phyloP scores from a whole-genome alignment of 2,888 invertebrate genomes.

The Orchestes rusci region DNA sequence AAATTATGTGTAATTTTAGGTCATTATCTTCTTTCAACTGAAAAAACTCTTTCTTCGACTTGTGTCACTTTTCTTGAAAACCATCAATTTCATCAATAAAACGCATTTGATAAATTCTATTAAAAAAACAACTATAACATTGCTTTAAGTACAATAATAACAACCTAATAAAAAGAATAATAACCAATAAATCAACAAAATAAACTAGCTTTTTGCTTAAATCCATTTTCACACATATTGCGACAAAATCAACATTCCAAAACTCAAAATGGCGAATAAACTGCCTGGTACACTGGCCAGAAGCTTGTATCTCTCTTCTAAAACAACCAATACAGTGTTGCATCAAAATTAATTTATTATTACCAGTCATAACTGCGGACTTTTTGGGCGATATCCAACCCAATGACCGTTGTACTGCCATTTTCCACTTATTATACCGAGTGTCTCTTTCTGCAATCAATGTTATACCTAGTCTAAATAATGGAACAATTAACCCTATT shows the following conservation, averaged over 20 bases:
- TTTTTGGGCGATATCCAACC: constrained; percentile 79
- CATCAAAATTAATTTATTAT: neutral
- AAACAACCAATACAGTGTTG: constrained; percentile 35
- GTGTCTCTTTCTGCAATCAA: constrained; percentile 56
- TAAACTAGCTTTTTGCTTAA: too few relatives aligned
- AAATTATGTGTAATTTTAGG: too few relatives aligned
- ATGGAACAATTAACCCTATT: constrained; percentile 12
- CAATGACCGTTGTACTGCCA: constrained; percentile 85
- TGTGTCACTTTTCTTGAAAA: too few relatives aligned
- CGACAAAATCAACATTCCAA: constrained; percentile 55
- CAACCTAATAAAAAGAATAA: too few relatives aligned
- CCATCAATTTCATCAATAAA: too few relatives aligned
- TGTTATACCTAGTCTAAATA: neutral
- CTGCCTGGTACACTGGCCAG: constrained; percentile 74
- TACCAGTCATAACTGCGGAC: constrained; percentile 68
- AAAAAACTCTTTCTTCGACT: too few relatives aligned
- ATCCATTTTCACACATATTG: constrained; percentile 29
- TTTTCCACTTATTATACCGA: constrained; percentile 88
- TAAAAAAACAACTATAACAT: too few relatives aligned
- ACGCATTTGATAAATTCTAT: too few relatives aligned
- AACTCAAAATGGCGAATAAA: constrained; percentile 66
- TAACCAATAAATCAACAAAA: too few relatives aligned
- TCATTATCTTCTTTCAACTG: too few relatives aligned
- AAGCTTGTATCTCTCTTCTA: constrained; percentile 71
- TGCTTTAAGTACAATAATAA: too few relatives aligned